Conservation (phyloP, 2,888 invertebrate genomes). For the Cerastoderma edule region DNA sequence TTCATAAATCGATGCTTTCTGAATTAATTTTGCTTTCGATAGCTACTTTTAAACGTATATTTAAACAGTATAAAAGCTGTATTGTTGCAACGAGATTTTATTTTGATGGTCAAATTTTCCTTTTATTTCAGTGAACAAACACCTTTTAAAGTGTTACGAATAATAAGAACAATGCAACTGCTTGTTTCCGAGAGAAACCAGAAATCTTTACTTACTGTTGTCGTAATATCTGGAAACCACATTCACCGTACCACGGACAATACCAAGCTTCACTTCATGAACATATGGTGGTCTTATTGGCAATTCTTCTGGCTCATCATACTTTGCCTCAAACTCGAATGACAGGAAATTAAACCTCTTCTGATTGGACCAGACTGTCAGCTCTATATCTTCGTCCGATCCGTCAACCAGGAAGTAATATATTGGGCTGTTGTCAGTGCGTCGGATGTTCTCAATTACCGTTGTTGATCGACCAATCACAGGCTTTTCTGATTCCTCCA, state of each 20-base stretch:
- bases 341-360: conserved; percentile 38
- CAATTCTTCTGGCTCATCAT: conserved; percentile 23
- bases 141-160: no score
- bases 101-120: no score
- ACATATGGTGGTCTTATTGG: conserved; percentile 42
- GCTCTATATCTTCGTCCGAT: conserved; percentile 1
- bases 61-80: no score
- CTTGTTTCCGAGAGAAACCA: no score
- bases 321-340: conserved; percentile 38
- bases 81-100: no score
- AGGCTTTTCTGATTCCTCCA: conserved; percentile 24
- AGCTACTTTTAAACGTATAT: no score
- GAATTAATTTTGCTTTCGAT: no score
- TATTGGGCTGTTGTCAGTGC: conserved; percentile 15
- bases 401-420: conserved; percentile 40
- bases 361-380: conserved; percentile 38
- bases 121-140: no score
- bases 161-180: no score
- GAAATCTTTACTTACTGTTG: conserved; percentile 10
- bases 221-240: background rate
- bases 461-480: conserved; percentile 36
- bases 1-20: no score
- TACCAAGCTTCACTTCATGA: conserved; percentile 36
- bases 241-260: conserved; percentile 11
- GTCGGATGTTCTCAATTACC: conserved; percentile 13